Conservation (phyloP, 2,113 vertebrate species). For the Cricetomys ansorgei region DNA sequence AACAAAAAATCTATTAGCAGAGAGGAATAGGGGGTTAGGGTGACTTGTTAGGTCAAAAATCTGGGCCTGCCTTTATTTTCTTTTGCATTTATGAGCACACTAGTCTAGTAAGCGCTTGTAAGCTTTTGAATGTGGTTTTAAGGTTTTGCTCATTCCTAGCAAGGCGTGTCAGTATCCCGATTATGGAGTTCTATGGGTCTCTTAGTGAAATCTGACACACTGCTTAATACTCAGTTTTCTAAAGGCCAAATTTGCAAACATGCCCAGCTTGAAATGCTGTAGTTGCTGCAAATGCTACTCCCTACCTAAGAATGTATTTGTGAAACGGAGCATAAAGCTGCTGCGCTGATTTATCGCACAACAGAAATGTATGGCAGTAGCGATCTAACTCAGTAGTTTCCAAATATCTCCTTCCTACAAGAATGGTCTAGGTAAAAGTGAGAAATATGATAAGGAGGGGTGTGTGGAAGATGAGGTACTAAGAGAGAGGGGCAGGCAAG, state of each 20-base stretch:
- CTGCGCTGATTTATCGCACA: constrained; percentile 43
- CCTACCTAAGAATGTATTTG: constrained; percentile 49
- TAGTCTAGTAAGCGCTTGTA: constrained; percentile 45
- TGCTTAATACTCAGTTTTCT: constrained; percentile 39
- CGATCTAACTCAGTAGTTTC: constrained; percentile 57
- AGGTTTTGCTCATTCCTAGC: constrained; percentile 44
- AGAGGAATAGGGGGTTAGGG: constrained; percentile 37
- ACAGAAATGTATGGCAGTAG: constrained; percentile 58
- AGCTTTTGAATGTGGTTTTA: constrained; percentile 16
- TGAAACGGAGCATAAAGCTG: constrained; percentile 12
- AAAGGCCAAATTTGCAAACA: constrained; percentile 63
- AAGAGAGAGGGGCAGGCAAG: constrained; percentile 78
- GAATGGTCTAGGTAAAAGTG: constrained; percentile 77
- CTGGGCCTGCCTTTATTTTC: constrained; percentile 56
- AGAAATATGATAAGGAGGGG: constrained; percentile 78
- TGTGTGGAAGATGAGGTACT: constrained; percentile 80
- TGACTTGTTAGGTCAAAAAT: constrained; percentile 42
- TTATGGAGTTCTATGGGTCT: constrained; percentile 19
- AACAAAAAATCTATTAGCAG: constrained; percentile 69
- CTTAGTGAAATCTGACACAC: constrained; percentile 47
- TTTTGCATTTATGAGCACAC: constrained; percentile 50
- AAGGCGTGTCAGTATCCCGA: constrained; percentile 50
- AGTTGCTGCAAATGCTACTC: constrained; percentile 25
- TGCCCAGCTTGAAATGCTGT: constrained; percentile 30
- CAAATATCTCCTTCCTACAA: constrained; percentile 67